Evolutionary conservation across 2,797 vertebrate species (phyloP).

Genomic region (Martes flavigula): DNA sequence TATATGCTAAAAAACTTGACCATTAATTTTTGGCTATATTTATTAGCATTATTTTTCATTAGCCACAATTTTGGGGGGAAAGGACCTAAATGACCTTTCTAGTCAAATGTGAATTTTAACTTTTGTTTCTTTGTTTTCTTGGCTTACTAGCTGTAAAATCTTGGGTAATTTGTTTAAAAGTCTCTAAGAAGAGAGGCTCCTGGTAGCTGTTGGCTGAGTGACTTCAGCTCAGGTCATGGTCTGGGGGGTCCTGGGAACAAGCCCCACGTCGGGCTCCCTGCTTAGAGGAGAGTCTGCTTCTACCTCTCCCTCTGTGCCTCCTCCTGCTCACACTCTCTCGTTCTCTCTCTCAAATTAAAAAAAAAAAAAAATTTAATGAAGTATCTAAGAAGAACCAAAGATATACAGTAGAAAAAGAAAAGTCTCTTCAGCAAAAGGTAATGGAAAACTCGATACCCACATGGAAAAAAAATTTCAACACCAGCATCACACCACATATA

Average conservation of each 20-base stretch:
- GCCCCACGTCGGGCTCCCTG: too few relatives aligned
- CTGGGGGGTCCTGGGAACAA: too few relatives aligned
- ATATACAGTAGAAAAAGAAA: not conserved
- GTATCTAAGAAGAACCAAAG: not conserved
- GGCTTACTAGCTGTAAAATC: not conserved
- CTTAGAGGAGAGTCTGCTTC: too few relatives aligned
- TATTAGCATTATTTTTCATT: slow-evolving; percentile 20
- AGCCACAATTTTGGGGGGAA: not conserved
- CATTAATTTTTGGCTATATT: not conserved
- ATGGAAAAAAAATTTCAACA: not conserved
- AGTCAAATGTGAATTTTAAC: not conserved
- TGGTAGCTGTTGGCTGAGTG: too few relatives aligned
- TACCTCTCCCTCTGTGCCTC: too few relatives aligned
- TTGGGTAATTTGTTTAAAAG: not conserved
- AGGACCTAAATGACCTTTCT: not conserved
- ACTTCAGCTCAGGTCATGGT: too few relatives aligned
- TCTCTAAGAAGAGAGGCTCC: not conserved
- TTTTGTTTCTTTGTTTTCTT: not conserved
- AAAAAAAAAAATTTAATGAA: not conserved
- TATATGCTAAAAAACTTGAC: not conserved
- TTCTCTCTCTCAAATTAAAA: too few relatives aligned
- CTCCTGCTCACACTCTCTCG: too few relatives aligned
- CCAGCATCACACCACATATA: not conserved
- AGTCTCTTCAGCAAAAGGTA: not conserved
- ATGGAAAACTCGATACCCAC: not conserved